phyloP scores from a whole-genome alignment of 2,797 vertebrate genomes.

The Protonibea diacanthus region DNA sequence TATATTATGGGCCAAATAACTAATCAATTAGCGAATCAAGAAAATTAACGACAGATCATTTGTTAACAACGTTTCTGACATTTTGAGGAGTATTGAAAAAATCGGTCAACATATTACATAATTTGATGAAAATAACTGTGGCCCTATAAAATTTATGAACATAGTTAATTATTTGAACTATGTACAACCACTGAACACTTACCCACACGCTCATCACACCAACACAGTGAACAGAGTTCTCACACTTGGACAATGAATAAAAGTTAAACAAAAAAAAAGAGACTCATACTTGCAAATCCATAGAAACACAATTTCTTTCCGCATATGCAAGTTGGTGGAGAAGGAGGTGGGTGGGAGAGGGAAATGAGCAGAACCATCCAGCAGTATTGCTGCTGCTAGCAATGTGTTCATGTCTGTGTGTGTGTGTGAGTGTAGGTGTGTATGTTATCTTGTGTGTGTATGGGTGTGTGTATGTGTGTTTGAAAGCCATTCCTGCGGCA shows the following conservation, averaged over 20 bases:
- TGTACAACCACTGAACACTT: background rate
- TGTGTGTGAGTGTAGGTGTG: conserved; percentile 54
- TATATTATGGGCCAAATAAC: too few species aligned
- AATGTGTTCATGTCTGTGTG: conserved; percentile 59
- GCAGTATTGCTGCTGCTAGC: conserved; percentile 76
- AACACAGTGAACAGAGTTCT: conserved; percentile 13
- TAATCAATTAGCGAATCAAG: too few species aligned
- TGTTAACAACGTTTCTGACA: background rate
- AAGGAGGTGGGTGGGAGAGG: conserved; percentile 65
- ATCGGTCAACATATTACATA: background rate
- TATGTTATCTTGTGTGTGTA: conserved; percentile 40
- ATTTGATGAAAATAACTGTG: background rate
- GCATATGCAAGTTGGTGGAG: conserved; percentile 71
- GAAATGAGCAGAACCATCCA: conserved; percentile 74
- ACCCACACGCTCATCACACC: background rate
- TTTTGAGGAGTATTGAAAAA: background rate
- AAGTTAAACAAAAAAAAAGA: conserved; percentile 4
- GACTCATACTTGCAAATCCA: conserved; percentile 68
- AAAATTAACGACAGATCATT: too few species aligned
- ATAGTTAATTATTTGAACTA: conserved; percentile 3
- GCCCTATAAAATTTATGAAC: background rate
- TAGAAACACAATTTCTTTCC: conserved; percentile 72
- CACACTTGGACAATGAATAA: conserved; percentile 29
- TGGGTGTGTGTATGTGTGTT: conserved; percentile 31
- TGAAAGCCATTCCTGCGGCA: conserved; percentile 73